Conservation (phyloP, 2,888 invertebrate genomes). For the Lasioglossum zephyrum region DNA sequence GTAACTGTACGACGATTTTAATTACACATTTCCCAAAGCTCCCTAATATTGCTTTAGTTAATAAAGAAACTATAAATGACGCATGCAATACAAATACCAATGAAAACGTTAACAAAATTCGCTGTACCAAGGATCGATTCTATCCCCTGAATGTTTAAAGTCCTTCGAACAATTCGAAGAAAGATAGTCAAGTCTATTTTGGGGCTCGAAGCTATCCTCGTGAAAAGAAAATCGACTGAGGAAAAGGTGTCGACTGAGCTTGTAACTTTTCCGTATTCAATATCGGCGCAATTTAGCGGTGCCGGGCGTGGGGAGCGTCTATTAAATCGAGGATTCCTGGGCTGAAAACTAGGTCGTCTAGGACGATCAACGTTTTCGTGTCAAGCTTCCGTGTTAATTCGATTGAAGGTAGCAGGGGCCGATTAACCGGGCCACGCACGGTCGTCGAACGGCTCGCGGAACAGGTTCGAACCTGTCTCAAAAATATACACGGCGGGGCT, state of each 20-base stretch:
- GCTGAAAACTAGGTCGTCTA: slow-evolving; percentile 31
- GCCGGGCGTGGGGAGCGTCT: neutral
- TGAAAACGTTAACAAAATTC: neutral
- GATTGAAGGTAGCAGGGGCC: neutral
- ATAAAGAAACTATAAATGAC: neutral
- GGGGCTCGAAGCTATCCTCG: neutral
- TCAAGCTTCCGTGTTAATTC: slow-evolving; percentile 13
- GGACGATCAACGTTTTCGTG: slow-evolving; percentile 21
- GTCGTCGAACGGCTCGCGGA: neutral
- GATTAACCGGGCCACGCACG: slow-evolving; percentile 16
- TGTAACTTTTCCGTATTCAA: neutral
- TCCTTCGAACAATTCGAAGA: neutral
- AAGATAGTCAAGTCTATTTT: neutral
- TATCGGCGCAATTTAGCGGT: neutral
- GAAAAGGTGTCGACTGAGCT: neutral
- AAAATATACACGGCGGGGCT: slow-evolving; percentile 34
- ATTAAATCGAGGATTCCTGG: slow-evolving; percentile 28
- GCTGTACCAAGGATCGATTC: neutral
- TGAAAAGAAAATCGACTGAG: neutral
- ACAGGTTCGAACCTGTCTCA: neutral
- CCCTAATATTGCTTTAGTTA: neutral
- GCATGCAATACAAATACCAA: neutral
- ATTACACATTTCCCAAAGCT: no score
- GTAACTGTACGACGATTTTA: no score
- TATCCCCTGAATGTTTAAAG: neutral